Evolutionary conservation across 2,113 vertebrate species (phyloP).

Genomic region (Embiotoca jacksoni): DNA sequence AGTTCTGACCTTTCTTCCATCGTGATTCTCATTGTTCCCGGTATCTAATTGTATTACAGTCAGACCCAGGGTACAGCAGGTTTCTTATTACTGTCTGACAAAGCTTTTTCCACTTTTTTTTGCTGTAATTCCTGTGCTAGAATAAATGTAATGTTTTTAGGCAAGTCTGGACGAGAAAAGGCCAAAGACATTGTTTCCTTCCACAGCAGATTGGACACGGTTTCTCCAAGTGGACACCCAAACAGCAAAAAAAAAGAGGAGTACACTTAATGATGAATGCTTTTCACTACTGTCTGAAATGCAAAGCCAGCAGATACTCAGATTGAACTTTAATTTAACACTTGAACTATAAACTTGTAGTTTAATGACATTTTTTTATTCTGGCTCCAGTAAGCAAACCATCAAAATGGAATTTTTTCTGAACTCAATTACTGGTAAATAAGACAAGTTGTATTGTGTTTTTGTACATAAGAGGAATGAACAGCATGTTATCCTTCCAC

Average conservation of each 20-base stretch:
- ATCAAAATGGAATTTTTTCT: background rate
- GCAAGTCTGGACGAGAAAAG: no score
- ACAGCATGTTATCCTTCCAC: background rate
- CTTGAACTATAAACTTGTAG: background rate
- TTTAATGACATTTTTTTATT: background rate
- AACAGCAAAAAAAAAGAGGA: no score
- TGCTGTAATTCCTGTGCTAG: accelerated
- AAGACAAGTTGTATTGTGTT: conserved; percentile 34
- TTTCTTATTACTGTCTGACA: conserved; percentile 19
- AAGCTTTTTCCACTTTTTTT: background rate
- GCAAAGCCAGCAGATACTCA: no score
- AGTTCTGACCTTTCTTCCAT: conserved; percentile 2
- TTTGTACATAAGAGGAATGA: background rate
- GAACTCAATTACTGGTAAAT: conserved; percentile 5
- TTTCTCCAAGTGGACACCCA: no score
- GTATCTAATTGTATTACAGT: conserved; percentile 30
- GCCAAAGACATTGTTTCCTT: no score
- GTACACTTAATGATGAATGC: no score
- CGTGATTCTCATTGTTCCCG: conserved; percentile 8
- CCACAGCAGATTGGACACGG: no score
- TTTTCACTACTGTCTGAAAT: no score
- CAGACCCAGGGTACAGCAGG: background rate
- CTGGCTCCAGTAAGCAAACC: background rate
- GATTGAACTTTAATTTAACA: background rate
- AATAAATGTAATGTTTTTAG: background rate